Base-by-base conservation (phyloP, 1,140 invertebrate genomes). In the Drosophila chauvacae region DNA sequence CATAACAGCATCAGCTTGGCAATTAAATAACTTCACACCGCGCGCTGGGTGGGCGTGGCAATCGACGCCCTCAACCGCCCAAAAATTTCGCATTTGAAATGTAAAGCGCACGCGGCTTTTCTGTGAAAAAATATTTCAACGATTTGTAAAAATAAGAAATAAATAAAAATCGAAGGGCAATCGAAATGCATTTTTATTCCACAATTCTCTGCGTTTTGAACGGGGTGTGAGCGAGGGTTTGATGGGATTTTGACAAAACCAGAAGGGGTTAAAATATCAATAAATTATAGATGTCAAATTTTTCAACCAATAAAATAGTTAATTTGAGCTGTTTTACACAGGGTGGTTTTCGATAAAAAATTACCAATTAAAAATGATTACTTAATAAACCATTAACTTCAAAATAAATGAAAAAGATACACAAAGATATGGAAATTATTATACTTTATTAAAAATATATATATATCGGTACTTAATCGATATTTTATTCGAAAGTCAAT, bases 21-120 rank as follows among this genome's bases (percentile, higher is more conserved):
- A 90, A 91, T 88, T 85, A 88, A 88, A 90, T 81, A 78, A 88
- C 81, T 88, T 88, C 81, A 90, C 84, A 81, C 85, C 78, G 76
- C 62, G 62, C 74, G 53, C 47, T 68, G 55, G 61, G 77, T 64
- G 78, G 91, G 91, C 90, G 91, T 81, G 60, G 50, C 70, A 14
- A 45, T 16, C 7, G 16, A 51, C 69, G 73, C 80, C 70, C 70
- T 33, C 78, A 53, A 51, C 30, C 70, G 70, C 70, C 70, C 70
- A n/a, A 58, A 72, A 72, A 72, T 72, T 45, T 73, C 60, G 47
- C 82, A 75, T 71, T 86, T 79, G 44, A 80, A 70, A 72, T 76
- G 64, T 70, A 70, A 80, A 91, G 77, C 82, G 80, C 85, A 84
- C 74, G 84, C 84, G 80, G 84, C 84, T 72, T 80, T 84, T 69